Evolutionary conservation across 2,888 invertebrate species (phyloP).

Genomic region (Epinotia nisella): DNA sequence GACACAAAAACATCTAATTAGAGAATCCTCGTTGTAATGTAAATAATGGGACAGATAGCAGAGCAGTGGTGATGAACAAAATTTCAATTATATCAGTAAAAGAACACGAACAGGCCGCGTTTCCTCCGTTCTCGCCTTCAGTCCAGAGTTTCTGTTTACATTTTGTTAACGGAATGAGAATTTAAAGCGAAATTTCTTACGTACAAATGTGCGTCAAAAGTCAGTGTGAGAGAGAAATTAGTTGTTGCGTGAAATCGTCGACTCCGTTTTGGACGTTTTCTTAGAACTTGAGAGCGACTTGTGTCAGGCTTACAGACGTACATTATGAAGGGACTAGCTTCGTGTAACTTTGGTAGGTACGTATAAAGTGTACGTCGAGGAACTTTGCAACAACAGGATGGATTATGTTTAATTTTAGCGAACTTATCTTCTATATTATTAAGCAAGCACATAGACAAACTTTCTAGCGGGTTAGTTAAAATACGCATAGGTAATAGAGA

Average conservation of each 20-base stretch:
- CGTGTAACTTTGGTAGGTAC: slow-evolving; percentile 16
- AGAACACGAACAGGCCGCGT: slow-evolving; percentile 59
- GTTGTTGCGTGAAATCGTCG: slow-evolving; percentile 65
- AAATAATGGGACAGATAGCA: slow-evolving; percentile 63
- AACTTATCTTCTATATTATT: no score
- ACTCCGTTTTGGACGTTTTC: slow-evolving; percentile 47
- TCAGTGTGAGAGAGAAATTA: slow-evolving; percentile 57
- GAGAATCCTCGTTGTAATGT: slow-evolving; percentile 63
- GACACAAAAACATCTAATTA: slow-evolving; percentile 61
- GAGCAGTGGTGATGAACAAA: slow-evolving; percentile 66
- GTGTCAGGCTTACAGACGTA: slow-evolving; percentile 36
- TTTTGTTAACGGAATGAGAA: slow-evolving; percentile 79
- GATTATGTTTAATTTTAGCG: slow-evolving; percentile 1
- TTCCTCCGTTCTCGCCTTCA: slow-evolving; percentile 58
- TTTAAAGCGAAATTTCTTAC: slow-evolving; percentile 77
- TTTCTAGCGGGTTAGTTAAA: no score
- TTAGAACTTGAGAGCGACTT: slow-evolving; percentile 40
- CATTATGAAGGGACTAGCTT: slow-evolving; percentile 32
- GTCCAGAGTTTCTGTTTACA: slow-evolving; percentile 74
- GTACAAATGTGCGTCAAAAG: slow-evolving; percentile 73
- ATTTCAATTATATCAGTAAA: slow-evolving; percentile 75
- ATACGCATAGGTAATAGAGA: no score
- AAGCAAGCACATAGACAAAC: neutral
- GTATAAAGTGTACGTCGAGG: neutral
- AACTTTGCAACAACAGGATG: slow-evolving; percentile 11